Evolutionary conservation across 2,888 invertebrate species (phyloP).

Genomic region (Plagodis dolabraria): DNA sequence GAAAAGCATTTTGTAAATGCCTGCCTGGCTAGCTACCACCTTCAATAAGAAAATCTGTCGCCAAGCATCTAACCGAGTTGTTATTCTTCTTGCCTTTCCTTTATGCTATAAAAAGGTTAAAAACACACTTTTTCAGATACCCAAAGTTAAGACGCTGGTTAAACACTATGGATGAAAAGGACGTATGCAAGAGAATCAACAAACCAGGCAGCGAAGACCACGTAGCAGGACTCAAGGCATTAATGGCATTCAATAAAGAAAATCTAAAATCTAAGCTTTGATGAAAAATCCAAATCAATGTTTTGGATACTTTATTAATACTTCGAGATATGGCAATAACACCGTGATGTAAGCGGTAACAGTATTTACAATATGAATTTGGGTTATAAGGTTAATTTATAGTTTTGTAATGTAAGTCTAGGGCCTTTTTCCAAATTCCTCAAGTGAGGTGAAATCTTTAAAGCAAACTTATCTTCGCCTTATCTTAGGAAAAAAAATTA

Average conservation of each 20-base stretch:
- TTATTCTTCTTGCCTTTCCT: too few species aligned
- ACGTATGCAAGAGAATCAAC: conserved; percentile 63
- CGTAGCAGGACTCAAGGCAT: conserved; percentile 50
- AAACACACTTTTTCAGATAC: conserved; percentile 47
- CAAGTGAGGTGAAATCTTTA: too few species aligned
- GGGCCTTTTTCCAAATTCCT: too few species aligned
- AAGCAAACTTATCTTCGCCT: too few species aligned
- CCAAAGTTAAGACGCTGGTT: conserved; percentile 68
- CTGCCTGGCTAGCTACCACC: too few species aligned
- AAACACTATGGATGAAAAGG: conserved; percentile 58
- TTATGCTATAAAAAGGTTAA: too few species aligned
- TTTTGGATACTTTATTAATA: conserved; percentile 41
- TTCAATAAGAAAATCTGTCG: too few species aligned
- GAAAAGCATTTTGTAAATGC: too few species aligned
- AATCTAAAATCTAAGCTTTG: conserved; percentile 55
- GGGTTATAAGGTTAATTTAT: conserved; percentile 25
- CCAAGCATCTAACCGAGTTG: too few species aligned
- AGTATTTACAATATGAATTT: conserved; percentile 33
- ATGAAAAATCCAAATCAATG: conserved; percentile 34
- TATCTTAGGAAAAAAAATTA: too few species aligned
- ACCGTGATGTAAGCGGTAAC: conserved; percentile 19
- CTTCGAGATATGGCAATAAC: conserved; percentile 37
- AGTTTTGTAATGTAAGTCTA: conserved; percentile 8
- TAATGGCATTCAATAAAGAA: conserved; percentile 59
- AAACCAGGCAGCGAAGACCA: conserved; percentile 58